Evolutionary conservation across 2,113 vertebrate genomes (phyloP), one percentile per base, ranked within the genome.

Genomic region (Tyrannus savana): DNA sequence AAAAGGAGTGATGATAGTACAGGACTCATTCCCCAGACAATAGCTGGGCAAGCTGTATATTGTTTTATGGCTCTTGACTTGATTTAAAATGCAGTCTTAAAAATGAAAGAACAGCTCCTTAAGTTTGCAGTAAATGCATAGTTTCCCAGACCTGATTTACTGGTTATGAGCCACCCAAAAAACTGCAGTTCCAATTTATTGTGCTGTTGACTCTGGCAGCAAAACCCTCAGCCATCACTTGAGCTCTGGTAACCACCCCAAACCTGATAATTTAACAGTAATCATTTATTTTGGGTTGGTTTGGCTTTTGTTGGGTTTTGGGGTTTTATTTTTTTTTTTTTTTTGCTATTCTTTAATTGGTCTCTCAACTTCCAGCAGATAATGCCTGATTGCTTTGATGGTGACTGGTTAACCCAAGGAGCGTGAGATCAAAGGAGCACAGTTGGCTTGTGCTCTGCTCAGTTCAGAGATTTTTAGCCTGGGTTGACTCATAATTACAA

Each of bases 61-160:
- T 96, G 88, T 79, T 96, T 98, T 96, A 97, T 69, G 87, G 94
- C 82, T 93, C 80, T 72, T 90, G 96, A 82, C 93, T 97, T 98
- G 97, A 97, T 98, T 98, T 98, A 98, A 96, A 96, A 96, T 75
- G 83, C 74, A 95, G 84, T 91, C 92, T 96, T 97, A 90, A 97
- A 98, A 94, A 76, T 95, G 95, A 84, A 96, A 96, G 96, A 97
- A 96, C 93, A 96, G 71, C 96, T 97, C 92, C 93, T 96, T 96
- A 98, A 96, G 97, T 96, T 93, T 94, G 78, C 95, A 96, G 97
- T 92, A 91, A 97, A 97, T 74, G 94, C 96, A 95, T 41, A 94
- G 93, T 74, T 95, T 94, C 95, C 90, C 93, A 89, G 93, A 59
- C 66, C 91, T 98, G 97, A 98, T 98, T 98, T 97, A 98, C 94